Evolutionary conservation across 1,140 invertebrate genomes (phyloP), one percentile per base, ranked within the genome.

Genomic region (Aphis craccivora): DNA sequence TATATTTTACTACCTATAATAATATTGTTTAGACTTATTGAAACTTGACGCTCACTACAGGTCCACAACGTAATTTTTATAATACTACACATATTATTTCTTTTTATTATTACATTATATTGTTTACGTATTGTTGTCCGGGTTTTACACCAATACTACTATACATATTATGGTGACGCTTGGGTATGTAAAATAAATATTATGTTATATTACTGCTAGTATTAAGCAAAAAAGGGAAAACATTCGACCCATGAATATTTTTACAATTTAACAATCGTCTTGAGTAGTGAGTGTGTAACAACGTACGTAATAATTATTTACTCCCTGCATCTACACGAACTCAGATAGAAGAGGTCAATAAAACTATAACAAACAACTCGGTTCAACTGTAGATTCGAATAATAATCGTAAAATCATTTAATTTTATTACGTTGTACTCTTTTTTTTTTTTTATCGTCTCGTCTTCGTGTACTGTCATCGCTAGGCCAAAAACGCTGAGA

Each of bases 351-450:
- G 18, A 48, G 86, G 84, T 87, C 84, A 87, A 88, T 22, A 51
- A 88, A 51, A 51, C 86, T 48, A 87, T 87, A 45, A 87, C 84
- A 87, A 87, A 45, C 84, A 30, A 87, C 84, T 76, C 14, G 60
- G 60, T 35, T 76, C 60, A 18, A 8, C 40, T 37, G 2, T 84
- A 83, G 37, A 43, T 4, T 84, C 23, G 23, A 84, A 40, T 40
- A 84, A 84, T 84, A 40, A 84, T 37, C 76, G 35, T 37, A 83
- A 37, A 84, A 84, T 84, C 23, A 37, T 84, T 84, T 84, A 40
- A 84, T 25, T 37, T 83, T 43, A 84, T 84, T 83, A 23, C 35
- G 81, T 35, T 43, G 37, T 40, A 40, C 23, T 87, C 81, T 40
- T 83, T 83, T 84, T 84, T 83, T 83, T 1, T 83, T 83, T 83